Percentiles rank a stretch among this genome's conserved stretches.
These are phyloP conservation scores for Rhinoraja longicauda DNA, from an alignment of 2,797 vertebrate genomes.

Conservation along the genomic window DNA sequence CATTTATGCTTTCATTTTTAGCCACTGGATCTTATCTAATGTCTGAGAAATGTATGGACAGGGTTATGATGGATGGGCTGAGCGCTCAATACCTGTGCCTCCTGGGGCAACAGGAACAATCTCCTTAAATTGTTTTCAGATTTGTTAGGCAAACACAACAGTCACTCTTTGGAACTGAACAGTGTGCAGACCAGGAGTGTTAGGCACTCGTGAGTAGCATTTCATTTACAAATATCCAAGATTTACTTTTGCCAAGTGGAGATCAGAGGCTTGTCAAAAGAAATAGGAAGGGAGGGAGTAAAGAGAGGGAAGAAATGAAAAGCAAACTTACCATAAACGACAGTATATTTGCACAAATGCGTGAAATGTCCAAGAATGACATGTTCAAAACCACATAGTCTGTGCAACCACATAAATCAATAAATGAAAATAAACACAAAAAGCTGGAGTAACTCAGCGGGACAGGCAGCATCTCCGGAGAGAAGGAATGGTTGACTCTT, in stretches of 20 bases:
- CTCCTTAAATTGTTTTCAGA: not conserved
- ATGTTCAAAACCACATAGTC: not conserved
- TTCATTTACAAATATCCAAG: not conserved
- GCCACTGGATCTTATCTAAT: not conserved
- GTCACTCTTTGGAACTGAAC: not conserved
- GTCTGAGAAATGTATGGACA: not conserved
- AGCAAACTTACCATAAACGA: not conserved
- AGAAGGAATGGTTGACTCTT: too few species aligned
- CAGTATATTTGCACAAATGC: not conserved
- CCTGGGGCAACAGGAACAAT: not conserved
- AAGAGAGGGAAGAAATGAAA: not conserved
- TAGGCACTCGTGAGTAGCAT: not conserved
- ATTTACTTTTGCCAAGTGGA: not conserved
- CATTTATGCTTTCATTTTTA: not conserved
- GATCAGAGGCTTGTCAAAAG: not conserved
- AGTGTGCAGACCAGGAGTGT: not conserved
- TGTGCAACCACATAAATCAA: not conserved
- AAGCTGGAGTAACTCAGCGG: too few species aligned
- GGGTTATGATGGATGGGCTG: not conserved
- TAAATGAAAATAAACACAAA: too few species aligned
- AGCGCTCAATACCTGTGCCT: not conserved
- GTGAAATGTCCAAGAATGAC: not conserved
- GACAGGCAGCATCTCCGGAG: too few species aligned
- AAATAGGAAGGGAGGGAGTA: not conserved
- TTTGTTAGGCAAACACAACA: not conserved